These are phyloP conservation scores for Ichneumon xanthorius DNA, from an alignment of 2,888 invertebrate genomes.

Conservation along the genomic window DNA sequence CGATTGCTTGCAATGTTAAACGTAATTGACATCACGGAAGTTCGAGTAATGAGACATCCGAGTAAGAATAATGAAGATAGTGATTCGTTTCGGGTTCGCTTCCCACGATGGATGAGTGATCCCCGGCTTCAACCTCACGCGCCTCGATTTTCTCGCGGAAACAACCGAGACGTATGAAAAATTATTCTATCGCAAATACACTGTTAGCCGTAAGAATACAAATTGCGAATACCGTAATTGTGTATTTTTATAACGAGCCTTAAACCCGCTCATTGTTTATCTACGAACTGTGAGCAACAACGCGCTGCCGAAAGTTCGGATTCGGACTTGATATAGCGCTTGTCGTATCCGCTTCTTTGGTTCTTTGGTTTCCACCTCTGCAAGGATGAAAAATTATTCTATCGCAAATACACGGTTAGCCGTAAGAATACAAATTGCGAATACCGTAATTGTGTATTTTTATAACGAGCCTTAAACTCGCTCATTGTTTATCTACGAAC, in stretches of 20 bases:
- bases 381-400: neutral
- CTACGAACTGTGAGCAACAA: neutral
- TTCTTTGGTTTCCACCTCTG: no score
- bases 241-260: neutral
- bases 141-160: constrained; percentile 15
- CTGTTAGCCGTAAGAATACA: neutral
- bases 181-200: constrained; percentile 46
- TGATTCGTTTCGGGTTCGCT: constrained; percentile 70
- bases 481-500: neutral
- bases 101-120: constrained; percentile 72
- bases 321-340: no score
- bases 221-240: constrained; percentile 29
- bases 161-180: constrained; percentile 46
- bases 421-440: neutral
- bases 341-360: no score
- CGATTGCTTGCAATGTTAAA: constrained; percentile 67
- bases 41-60: constrained; percentile 71
- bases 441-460: constrained; percentile 7
- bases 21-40: constrained; percentile 74
- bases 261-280: neutral
- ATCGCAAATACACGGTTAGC: neutral
- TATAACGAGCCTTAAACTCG: neutral
- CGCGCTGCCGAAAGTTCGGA: neutral
- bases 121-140: constrained; percentile 19
- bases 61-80: constrained; percentile 71